Evolutionary conservation across 92 coral and sea anemone genomes (phyloP), one percentile per base, ranked within the genome.

Genomic region (Epizoanthus fatuus): DNA sequence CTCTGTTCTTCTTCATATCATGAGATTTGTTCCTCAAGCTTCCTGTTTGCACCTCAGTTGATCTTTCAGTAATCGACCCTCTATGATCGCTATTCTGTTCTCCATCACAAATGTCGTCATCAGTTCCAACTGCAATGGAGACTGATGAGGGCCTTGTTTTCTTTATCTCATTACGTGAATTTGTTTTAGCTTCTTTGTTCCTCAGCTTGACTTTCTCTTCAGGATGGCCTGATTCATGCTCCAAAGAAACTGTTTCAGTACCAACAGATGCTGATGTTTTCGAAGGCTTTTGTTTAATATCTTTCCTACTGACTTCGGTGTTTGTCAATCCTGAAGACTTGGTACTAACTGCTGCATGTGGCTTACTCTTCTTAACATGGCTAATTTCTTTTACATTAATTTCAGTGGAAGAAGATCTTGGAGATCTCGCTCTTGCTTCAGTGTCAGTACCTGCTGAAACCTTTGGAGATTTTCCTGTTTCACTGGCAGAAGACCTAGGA

Each of bases 81-180:
- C 67, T 85, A 15, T 69, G 73, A 40, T 44, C 40, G 12, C 63
- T 85, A 37, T 89, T 89, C 1, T 40, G 67, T 40, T 77, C 82
- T 39, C 64, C 82, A 60, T 77, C 82, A 62, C 57, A 13, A 9
- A 77, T 20, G 6, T 92, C 92, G 29, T 91, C 89, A 51, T 92
- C 94, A 55, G 93, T 86, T 32, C 89, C 94, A 37, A 66, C 80
- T 15, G 93, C 94, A 75, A 93, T 85, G 49, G 98, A 91, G 65
- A 93, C 96, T 14, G 87, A 91, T 11, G 89, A 85, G 32, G 93
- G 70, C 56, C 75, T 91, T 58, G 81, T 62, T 45, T 82, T 17
- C 73, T 80, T 73, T 12, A 72, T 1, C 71, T 63, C 81, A 71
- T 66, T 75, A 5, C 19, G 37, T 29, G 51, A 39, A 14, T 72